A percentile compares a stretch with the other conserved stretches of the same genome.
Conservation (phyloP, 2,797 vertebrate species). For the Hoplostethus atlanticus region DNA sequence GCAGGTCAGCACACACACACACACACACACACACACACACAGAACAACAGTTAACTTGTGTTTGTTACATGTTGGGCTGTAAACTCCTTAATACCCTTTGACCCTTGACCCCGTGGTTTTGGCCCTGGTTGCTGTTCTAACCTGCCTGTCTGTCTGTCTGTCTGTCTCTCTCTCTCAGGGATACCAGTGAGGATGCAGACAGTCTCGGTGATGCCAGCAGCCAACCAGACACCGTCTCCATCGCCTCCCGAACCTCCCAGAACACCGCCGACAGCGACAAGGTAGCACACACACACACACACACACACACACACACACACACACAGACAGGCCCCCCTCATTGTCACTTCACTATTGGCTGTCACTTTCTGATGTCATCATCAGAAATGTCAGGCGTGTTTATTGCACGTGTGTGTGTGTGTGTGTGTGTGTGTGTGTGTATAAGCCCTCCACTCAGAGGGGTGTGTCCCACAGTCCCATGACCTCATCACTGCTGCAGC, state of each 20-base stretch:
- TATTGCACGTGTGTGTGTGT: no score
- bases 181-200: slow-evolving; percentile 94
- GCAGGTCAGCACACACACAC: slow-evolving; percentile 85
- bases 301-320: slow-evolving; percentile 30
- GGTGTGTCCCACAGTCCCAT: no score
- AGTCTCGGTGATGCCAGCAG: slow-evolving; percentile 98
- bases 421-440: no score
- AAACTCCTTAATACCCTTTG: no score
- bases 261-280: slow-evolving; percentile 99
- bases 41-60: neutral
- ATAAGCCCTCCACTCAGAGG: slow-evolving; percentile 21
- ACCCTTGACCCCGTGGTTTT: no score
- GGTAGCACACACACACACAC: slow-evolving; percentile 78
- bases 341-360: no score
- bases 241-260: slow-evolving; percentile 96
- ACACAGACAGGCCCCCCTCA: neutral
- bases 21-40: neutral
- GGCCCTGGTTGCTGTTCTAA: no score
- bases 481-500: no score
- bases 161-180: slow-evolving; percentile 78
- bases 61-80: no score
- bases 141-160: neutral
- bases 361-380: no score
- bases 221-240: slow-evolving; percentile 98
- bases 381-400: no score